Evolutionary conservation across 1,140 invertebrate genomes (phyloP).

Genomic region (Propsilocerus akamusi): DNA sequence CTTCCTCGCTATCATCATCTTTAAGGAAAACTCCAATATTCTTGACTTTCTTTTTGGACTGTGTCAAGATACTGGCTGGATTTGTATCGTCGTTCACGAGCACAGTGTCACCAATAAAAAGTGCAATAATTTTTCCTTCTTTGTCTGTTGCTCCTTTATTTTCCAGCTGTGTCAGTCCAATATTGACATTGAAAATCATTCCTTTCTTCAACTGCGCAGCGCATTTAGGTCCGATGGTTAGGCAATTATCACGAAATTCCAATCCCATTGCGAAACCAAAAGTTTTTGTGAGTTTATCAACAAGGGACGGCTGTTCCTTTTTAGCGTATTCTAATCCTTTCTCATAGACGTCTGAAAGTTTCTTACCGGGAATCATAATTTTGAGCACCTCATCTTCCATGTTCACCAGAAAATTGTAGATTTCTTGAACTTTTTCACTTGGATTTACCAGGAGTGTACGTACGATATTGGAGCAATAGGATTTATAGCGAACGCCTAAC

Average conservation of each 20-base stretch:
- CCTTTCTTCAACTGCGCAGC: constrained; percentile 66
- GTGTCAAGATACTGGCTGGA: constrained; percentile 73
- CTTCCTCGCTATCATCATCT: constrained; percentile 77
- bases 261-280: constrained; percentile 96
- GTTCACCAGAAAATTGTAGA: constrained; percentile 84
- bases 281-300: constrained; percentile 86
- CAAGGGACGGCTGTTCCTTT: constrained; percentile 66
- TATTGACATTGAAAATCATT: constrained; percentile 94
- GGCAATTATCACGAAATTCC: constrained; percentile 89
- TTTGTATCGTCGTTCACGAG: constrained; percentile 75
- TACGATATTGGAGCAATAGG: constrained; percentile 96
- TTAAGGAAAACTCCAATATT: constrained; percentile 94
- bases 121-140: constrained; percentile 75
- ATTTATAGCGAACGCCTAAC: constrained; percentile 87
- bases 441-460: constrained; percentile 96
- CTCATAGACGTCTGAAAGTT: constrained; percentile 81
- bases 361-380: constrained; percentile 60
- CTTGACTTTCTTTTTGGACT: constrained; percentile 90
- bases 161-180: constrained; percentile 76
- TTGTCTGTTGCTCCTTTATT: constrained; percentile 73
- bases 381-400: constrained; percentile 87
- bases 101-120: constrained; percentile 95
- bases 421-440: constrained; percentile 55
- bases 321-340: constrained; percentile 66
- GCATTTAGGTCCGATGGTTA: constrained; percentile 84